phyloP scores from a whole-genome alignment of 2,113 vertebrate genomes.

The Plestiodon gilberti region DNA sequence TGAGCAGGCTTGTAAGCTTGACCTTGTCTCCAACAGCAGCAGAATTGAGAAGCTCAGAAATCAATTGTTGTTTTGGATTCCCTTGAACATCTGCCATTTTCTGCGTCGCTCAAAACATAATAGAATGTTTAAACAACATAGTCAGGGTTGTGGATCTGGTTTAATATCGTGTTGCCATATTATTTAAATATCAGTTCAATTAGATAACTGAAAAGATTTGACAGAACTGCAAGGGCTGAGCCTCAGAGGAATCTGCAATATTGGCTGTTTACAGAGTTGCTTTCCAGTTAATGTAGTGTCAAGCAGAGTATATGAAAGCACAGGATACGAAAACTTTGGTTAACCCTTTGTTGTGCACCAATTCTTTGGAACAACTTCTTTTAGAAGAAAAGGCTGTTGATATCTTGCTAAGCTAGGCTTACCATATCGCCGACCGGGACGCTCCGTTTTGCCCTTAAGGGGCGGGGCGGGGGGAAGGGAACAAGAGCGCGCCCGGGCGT shows the following conservation, averaged over 20 bases:
- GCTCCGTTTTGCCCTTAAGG: too few species aligned
- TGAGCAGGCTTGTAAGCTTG: constrained; percentile 75
- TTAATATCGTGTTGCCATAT: neutral
- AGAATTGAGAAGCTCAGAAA: constrained; percentile 79
- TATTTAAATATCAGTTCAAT: neutral
- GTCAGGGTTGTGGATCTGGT: neutral
- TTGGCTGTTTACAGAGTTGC: neutral
- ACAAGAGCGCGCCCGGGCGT: too few species aligned
- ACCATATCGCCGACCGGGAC: too few species aligned
- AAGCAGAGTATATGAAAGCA: too few species aligned
- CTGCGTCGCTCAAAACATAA: constrained; percentile 21
- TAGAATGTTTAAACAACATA: neutral
- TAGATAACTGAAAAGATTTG: neutral
- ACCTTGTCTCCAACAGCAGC: constrained; percentile 83
- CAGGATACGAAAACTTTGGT: neutral
- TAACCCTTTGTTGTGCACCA: neutral
- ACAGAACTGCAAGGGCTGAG: neutral
- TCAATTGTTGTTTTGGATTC: constrained; percentile 70
- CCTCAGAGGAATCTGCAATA: neutral
- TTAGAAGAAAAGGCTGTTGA: too few species aligned
- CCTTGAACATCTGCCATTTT: constrained; percentile 67
- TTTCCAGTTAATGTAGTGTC: too few species aligned
- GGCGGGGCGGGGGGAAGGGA: too few species aligned
- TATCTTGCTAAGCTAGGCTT: too few species aligned
- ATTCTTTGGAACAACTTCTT: too few species aligned